Evolutionary conservation across 2,797 vertebrate species (phyloP), one percentile per base, ranked within the genome.

Genomic region (Neosilurus hyrtlii): DNA sequence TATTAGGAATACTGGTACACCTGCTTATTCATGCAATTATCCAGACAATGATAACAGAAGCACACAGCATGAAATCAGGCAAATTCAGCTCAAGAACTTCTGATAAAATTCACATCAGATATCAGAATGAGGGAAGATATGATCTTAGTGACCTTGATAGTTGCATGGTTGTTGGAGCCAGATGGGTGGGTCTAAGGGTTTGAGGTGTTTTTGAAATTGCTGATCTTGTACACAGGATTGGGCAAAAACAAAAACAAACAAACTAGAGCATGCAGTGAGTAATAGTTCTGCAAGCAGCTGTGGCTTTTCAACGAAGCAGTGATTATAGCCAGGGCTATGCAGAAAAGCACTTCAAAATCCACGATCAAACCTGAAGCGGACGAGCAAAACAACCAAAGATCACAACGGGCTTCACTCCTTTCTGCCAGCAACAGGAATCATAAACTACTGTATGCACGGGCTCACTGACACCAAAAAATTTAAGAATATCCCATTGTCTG

Each of bases 1-100:
- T 54, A 79, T 79, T 79, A 52, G 62, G 76, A 79, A 79, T 43
- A 52, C 43, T n/a, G 18, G 35, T 7, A 49, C 22, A 43, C 52
- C 12, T 35, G 57, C 2, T 15, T 37, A 59, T 76, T 65, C 43
- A 52, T 65, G 15, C 61, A 77, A 37, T 22, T 72, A 72, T 72
- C 49, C 68, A 72, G 12, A 72, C 14, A 72, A 3, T 43, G 37
- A 43, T 43, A 43, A 43, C 37, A 3, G 37, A 43, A 43, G 37
- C n/a, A n/a, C 2, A 49, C 11, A 72, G 49, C n/a, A 52, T 14
- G n/a, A 54, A 26, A 26, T 73, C 51, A 73, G 54, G 49, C 22
- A 12, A 15, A 15, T 51, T 8, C 7, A 26, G 7, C 3, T 52
- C 3, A 52, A 9, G 12, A 52, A 16, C n/a, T 52, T 72, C 12